Base-by-base conservation (phyloP, 2,888 invertebrate species). In the Synergus umbraculus region DNA sequence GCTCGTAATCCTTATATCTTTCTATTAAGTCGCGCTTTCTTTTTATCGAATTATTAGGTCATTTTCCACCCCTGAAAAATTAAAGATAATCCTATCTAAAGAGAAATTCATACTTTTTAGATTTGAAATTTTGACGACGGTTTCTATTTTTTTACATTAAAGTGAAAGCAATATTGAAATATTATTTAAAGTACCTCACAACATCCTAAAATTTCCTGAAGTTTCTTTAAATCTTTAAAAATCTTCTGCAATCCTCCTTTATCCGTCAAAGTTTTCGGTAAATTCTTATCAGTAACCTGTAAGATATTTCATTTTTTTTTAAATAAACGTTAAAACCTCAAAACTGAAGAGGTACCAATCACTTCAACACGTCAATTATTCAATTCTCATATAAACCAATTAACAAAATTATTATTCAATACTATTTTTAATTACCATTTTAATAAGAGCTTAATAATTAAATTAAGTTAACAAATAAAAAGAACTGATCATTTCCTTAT, bases 231-330 rank as follows among this genome's bases (percentile, higher is more conserved):
- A 37, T 73, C 9, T 73, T 37, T 73, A 54, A 73, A 54, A n/a
- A 73, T 73, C 54, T 49, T 73, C 37, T 54, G 54, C 4, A 54
- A n/a, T n/a, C 73, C 37, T 54, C 73, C 73, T 29, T 73, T 54
- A 4, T 54, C 54, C 2, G 18, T 10, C n/a, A 54, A 15, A 37
- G 73, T 73, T 73, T 15, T 54, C 8, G 54, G 54, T 29, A 54
- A 15, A 10, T 46, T 49, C 4, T n/a, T 15, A 37, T 54, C 37
- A 54, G 37, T n/a, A 73, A 54, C 54, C 73, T 73, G 37, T 3
- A 37, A 8, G 54, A 54, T 54, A 15, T 54, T 37, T n/a, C 2
- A 41, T 18, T n/a, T 3, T 18, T n/a, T 3, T 49, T 73, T 4
- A 4, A 13, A 60, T 3, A 1, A 12, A 22, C 22, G 22, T 60